Conservation (phyloP, 2,113 vertebrate genomes). For the Tragelaphus strepsiceros region DNA sequence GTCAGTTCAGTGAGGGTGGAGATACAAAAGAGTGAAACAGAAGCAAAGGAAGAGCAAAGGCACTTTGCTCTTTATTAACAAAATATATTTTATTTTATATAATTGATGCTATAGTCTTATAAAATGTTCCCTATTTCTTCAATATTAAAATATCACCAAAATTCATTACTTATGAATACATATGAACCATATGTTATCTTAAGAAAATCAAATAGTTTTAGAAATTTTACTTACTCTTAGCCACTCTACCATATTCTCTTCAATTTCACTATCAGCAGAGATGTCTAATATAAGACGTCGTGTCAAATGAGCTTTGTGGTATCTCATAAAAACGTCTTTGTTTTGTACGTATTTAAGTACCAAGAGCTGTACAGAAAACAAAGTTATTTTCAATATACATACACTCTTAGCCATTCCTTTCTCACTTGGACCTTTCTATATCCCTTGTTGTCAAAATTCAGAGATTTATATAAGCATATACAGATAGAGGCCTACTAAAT, state of each 20-base stretch:
- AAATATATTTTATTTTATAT: background rate
- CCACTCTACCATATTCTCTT: slow-evolving; percentile 99
- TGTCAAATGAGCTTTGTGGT: slow-evolving; percentile 98
- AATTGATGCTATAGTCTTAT: background rate
- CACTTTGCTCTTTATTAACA: slow-evolving; percentile 6
- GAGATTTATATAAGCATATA: slow-evolving; percentile 3
- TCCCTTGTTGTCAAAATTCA: background rate
- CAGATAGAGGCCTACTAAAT: background rate
- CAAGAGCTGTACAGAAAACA: slow-evolving; percentile 85
- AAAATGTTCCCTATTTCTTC: background rate
- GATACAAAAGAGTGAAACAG: background rate
- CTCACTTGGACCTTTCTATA: background rate
- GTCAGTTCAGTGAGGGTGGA: background rate
- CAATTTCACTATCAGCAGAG: slow-evolving; percentile 98
- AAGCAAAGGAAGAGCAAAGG: background rate
- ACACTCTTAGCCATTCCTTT: slow-evolving; percentile 3
- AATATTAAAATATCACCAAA: slow-evolving; percentile 7
- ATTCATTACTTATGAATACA: background rate
- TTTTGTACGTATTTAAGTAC: slow-evolving; percentile 99
- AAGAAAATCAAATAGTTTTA: slow-evolving; percentile 10
- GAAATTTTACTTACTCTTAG: slow-evolving; percentile 88
- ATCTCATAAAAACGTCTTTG: slow-evolving; percentile 99
- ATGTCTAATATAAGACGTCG: slow-evolving; percentile 98
- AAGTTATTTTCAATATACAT: slow-evolving; percentile 43
- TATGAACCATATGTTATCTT: background rate